Conservation (phyloP, 2,113 vertebrate species). For the Phrynosoma platyrhinos region DNA sequence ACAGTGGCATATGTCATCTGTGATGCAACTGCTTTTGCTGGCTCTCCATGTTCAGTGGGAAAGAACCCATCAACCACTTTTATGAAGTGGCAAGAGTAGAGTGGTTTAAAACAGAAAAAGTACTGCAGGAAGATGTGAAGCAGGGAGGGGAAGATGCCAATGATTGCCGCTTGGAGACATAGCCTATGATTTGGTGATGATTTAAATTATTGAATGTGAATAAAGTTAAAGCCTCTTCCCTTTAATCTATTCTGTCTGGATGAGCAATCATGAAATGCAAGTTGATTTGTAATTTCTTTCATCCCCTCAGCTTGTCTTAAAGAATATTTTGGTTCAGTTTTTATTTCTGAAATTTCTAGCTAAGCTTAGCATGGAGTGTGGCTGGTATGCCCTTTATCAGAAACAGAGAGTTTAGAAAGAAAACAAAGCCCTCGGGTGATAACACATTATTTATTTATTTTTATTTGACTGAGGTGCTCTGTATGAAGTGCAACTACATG, state of each 20-base stretch:
- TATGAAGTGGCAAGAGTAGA: slow-evolving; percentile 48
- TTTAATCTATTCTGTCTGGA: slow-evolving; percentile 68
- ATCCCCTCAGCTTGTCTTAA: slow-evolving; percentile 70
- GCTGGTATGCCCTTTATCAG: slow-evolving; percentile 69
- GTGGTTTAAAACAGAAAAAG: slow-evolving; percentile 3
- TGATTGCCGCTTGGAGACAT: slow-evolving; percentile 69
- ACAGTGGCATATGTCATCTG: slow-evolving; percentile 72
- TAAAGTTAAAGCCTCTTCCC: slow-evolving; percentile 72
- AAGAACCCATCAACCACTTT: slow-evolving; percentile 65
- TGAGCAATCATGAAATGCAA: slow-evolving; percentile 71
- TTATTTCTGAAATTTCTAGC: slow-evolving; percentile 71
- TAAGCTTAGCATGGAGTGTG: slow-evolving; percentile 60
- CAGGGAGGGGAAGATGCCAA: slow-evolving; percentile 41
- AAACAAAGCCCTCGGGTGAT: slow-evolving; percentile 74
- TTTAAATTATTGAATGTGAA: slow-evolving; percentile 79
- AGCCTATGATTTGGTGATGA: slow-evolving; percentile 64
- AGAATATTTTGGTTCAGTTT: slow-evolving; percentile 72
- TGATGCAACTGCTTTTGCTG: slow-evolving; percentile 68
- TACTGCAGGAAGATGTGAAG: neutral
- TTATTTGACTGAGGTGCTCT: slow-evolving; percentile 72
- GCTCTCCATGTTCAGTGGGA: slow-evolving; percentile 65
- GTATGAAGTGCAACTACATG: slow-evolving; percentile 67
- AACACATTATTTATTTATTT: slow-evolving; percentile 32
- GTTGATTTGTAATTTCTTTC: slow-evolving; percentile 77
- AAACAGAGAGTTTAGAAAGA: slow-evolving; percentile 69